phyloP scores from a whole-genome alignment of 2,113 vertebrate species.

The Romanogobio albipinnatus region DNA sequence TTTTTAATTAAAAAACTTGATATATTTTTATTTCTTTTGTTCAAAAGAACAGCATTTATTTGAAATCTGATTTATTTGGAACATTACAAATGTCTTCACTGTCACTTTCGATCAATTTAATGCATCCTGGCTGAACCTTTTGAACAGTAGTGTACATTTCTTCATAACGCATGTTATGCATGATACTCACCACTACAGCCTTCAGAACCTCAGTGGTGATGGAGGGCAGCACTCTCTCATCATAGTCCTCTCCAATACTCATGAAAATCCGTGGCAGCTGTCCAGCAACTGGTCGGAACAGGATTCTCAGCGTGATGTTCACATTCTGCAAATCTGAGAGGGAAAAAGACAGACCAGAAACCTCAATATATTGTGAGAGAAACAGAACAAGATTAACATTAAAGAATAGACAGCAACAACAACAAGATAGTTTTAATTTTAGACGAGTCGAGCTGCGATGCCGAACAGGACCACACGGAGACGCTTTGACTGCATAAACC shows the following conservation, averaged over 20 bases:
- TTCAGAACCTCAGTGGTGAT: conserved; percentile 83
- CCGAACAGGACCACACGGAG: no score
- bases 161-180: not conserved
- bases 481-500: no score
- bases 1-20: not conserved
- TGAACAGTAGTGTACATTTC: not conserved
- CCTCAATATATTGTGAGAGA: not conserved
- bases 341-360: not conserved
- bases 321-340: conserved; percentile 95
- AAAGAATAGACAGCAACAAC: not conserved
- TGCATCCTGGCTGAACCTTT: not conserved
- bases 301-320: conserved; percentile 95
- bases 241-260: conserved; percentile 96
- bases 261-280: conserved; percentile 94
- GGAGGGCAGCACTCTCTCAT: conserved; percentile 94
- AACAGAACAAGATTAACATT: not conserved
- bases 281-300: conserved; percentile 86
- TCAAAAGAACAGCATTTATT: not conserved
- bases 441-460: no score
- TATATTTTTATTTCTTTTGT: not conserved
- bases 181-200: conserved; percentile 74
- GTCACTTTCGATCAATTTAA: not conserved
- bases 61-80: not conserved
- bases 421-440: no score
- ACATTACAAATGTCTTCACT: not conserved